Base-by-base conservation (phyloP, 2,888 invertebrate species). In the Volucella inflata region DNA sequence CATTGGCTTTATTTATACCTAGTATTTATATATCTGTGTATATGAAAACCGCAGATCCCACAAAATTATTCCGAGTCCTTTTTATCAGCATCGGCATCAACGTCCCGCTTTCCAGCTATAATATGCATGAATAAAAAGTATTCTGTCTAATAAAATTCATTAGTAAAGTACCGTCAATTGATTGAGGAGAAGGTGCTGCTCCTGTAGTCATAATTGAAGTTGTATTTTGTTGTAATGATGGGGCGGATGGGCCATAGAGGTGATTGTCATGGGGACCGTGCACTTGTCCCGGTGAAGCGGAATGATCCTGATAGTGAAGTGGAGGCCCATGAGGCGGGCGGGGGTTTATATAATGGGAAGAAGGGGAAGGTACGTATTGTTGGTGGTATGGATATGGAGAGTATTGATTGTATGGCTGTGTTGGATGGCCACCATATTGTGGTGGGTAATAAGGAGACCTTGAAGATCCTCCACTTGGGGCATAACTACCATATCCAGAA, bases 381-480 rank as follows among this genome's bases (percentile, higher is more conserved):
- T 92, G 92, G 87, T 92, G 92, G 78, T 92, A 92, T 6, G 91
- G 90, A 85, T 92, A 91, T 14, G 92, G 91, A 30, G 90, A 88
- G 71, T 92, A 90, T 79, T 91, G 91, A 4, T 89, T 89, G 65
- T 91, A 91, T 8, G 91, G 90, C 81, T 92, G 91, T 6, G 91
- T 89, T 10, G 92, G 91, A 88, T 92, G 91, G 0, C 91, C 90
- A 2, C 91, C 91, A 79, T 92, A 92, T 74, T 92, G 93, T 9
- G 92, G 91, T 82, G 92, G 91, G 88, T 92, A 92, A 79, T 92
- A 92, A 9, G 92, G 92, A 0, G 92, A 89, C 4, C 92, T 89
- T 0, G 91, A 89, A 8, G 92, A 92, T 0, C 91, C 90, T 14
- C 90, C 87, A 12, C 91, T 90, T 8, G 91, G 90, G 2, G 91